A percentile compares a stretch with the other conserved stretches of the same genome.
Evolutionary conservation across 2,113 vertebrate genomes (phyloP).

Genomic region (Poeciliopsis turrubarensis): DNA sequence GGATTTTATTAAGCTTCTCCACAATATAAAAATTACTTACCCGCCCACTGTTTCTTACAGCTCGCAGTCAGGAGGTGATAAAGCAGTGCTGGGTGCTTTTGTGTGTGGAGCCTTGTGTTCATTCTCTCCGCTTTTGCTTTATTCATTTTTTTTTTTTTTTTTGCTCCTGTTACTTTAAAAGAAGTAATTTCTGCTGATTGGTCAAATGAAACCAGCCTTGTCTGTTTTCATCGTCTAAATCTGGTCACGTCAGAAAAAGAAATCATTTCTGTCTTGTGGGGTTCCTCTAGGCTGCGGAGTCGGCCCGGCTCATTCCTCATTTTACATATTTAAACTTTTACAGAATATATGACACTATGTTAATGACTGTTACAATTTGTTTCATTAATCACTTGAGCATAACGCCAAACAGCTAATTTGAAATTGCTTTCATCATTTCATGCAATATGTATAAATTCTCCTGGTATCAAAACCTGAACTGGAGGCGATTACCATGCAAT

Average conservation of each 20-base stretch:
- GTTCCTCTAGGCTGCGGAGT: background rate
- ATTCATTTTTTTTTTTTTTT: background rate
- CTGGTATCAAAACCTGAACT: background rate
- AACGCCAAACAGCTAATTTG: background rate
- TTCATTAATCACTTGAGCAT: background rate
- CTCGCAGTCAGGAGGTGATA: constrained; percentile 17
- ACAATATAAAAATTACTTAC: constrained; percentile 32
- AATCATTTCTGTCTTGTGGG: background rate
- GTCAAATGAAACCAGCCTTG: too few species aligned
- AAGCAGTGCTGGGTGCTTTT: constrained; percentile 5
- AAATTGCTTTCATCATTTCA: too few species aligned
- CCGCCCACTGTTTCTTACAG: constrained; percentile 30
- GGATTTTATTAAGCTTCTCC: constrained; percentile 40
- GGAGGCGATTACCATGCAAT: background rate
- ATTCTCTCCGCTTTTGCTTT: background rate
- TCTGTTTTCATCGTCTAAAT: too few species aligned
- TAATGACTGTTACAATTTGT: background rate
- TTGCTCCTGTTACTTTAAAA: background rate
- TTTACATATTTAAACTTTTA: background rate
- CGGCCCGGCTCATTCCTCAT: background rate
- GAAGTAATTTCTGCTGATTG: background rate
- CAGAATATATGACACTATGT: background rate
- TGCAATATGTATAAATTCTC: background rate
- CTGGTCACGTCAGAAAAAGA: background rate
- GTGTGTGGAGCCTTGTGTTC: background rate